Evolutionary conservation across 2,113 vertebrate species (phyloP).

Genomic region (Marmota monax): DNA sequence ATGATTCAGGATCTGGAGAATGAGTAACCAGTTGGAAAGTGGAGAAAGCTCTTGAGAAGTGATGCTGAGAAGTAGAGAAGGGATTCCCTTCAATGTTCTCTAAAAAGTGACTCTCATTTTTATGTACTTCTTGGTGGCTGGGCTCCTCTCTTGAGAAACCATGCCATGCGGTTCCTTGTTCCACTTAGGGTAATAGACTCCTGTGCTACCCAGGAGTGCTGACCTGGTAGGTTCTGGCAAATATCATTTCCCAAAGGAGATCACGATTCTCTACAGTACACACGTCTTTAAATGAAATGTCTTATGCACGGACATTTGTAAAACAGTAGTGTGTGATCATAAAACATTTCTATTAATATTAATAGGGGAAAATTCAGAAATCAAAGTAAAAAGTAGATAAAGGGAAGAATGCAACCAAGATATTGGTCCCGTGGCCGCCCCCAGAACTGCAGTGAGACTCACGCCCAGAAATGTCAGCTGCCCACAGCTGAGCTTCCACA

Average conservation of each 20-base stretch:
- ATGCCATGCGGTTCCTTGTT: background rate
- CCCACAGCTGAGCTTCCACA: no score
- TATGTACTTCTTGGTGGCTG: background rate
- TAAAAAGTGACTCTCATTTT: background rate
- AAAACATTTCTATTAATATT: background rate
- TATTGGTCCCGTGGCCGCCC: accelerated
- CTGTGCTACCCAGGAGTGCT: no score
- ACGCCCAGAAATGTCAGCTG: accelerated
- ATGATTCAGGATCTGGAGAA: background rate
- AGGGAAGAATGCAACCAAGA: background rate
- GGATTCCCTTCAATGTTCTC: background rate
- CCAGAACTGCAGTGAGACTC: accelerated
- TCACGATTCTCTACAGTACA: accelerated
- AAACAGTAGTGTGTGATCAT: background rate
- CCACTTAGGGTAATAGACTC: background rate
- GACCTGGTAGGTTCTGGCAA: background rate
- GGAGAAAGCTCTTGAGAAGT: background rate
- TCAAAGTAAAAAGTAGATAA: background rate
- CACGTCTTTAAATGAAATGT: background rate
- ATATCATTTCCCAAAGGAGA: background rate
- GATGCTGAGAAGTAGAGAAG: background rate
- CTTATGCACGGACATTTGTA: background rate
- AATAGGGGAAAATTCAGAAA: background rate
- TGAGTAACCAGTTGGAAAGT: background rate
- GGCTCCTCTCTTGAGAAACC: no score